Percentiles rank a stretch among this genome's conserved stretches.
phyloP scores from a whole-genome alignment of 1,140 invertebrate genomes.

The Aphelinus atriplicis region DNA sequence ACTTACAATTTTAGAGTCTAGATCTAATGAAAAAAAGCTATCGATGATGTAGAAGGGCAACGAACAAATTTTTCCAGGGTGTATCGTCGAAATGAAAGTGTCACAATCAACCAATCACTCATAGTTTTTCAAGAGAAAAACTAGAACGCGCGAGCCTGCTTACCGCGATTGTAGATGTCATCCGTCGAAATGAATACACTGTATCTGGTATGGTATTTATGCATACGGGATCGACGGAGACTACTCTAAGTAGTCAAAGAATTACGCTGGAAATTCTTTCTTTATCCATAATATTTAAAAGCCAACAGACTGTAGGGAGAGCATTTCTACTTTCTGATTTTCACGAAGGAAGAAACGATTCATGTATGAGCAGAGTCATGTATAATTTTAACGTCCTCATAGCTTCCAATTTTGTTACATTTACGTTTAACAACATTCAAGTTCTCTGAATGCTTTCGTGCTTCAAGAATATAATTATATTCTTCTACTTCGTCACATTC shows the following conservation, averaged over 20 bases:
- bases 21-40: slow-evolving; percentile 25
- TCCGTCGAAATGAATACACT: too few relatives aligned
- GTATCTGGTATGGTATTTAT: slow-evolving; percentile 8
- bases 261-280: slow-evolving; percentile 24
- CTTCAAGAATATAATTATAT: too few relatives aligned
- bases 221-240: slow-evolving; percentile 21
- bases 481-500: too few relatives aligned
- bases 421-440: too few relatives aligned
- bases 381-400: too few relatives aligned
- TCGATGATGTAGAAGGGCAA: slow-evolving; percentile 14
- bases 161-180: slow-evolving; percentile 10
- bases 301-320: too few relatives aligned
- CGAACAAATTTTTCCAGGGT: slow-evolving; percentile 23
- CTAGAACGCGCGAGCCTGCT: slow-evolving; percentile 10
- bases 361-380: too few relatives aligned
- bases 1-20: background rate
- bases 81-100: slow-evolving; percentile 31
- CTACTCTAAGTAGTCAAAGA: slow-evolving; percentile 25
- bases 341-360: too few relatives aligned
- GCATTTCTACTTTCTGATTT: too few relatives aligned
- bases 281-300: too few relatives aligned
- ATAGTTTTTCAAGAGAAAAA: slow-evolving; percentile 16
- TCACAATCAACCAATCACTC: slow-evolving; percentile 45
- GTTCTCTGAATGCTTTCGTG: too few relatives aligned
- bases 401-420: too few relatives aligned